phyloP scores from a whole-genome alignment of 2,113 vertebrate species.

The Laticauda laticaudata region DNA sequence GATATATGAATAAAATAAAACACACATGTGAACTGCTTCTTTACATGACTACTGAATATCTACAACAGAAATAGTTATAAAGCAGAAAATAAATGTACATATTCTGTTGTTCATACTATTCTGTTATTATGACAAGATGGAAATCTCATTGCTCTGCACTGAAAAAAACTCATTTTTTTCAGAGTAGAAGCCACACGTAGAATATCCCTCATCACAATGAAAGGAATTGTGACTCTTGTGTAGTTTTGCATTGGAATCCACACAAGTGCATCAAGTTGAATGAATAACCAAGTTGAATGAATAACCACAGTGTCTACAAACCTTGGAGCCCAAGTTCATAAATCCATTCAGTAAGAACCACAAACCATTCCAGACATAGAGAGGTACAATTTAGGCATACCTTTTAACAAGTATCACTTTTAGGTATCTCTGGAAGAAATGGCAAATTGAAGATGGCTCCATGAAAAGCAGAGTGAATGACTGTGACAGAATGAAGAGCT shows the following conservation, averaged over 20 bases:
- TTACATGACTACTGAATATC: background rate
- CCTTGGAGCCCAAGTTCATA: background rate
- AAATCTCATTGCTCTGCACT: background rate
- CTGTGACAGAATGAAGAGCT: background rate
- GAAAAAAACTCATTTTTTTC: background rate
- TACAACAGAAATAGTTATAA: background rate
- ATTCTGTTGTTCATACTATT: background rate
- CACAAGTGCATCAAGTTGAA: background rate
- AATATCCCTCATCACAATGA: background rate
- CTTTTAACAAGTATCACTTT: background rate
- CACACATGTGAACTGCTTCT: background rate
- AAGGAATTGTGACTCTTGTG: background rate
- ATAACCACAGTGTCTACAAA: background rate
- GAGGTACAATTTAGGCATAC: background rate
- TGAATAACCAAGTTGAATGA: background rate
- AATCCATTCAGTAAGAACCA: background rate
- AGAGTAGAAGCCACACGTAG: background rate
- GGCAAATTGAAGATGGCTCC: background rate
- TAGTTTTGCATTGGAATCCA: background rate
- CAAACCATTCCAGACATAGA: background rate
- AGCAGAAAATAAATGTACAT: background rate
- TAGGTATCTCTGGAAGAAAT: background rate
- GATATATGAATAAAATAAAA: constrained; percentile 2
- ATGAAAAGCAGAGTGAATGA: background rate
- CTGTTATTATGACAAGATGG: background rate